Percentiles rank a stretch among this genome's conserved stretches.
Conservation (phyloP, 1,140 invertebrate genomes). For the Whitmania pigra region DNA sequence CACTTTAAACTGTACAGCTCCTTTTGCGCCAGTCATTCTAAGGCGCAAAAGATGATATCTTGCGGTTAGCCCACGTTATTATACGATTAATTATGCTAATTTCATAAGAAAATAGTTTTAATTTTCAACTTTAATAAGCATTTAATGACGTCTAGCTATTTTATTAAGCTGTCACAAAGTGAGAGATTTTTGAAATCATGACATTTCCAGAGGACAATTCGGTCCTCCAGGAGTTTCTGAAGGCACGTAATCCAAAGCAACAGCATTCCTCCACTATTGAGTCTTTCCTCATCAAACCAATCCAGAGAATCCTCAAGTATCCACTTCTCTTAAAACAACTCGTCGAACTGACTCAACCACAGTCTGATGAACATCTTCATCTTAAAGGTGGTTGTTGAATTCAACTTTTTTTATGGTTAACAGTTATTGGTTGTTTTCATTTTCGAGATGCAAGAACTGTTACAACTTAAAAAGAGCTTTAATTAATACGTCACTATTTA, state of each 20-base stretch:
- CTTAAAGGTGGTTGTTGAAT: slow-evolving; percentile 49
- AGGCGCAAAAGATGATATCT: slow-evolving; percentile 95
- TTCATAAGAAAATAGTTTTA: no score
- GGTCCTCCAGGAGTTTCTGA: slow-evolving; percentile 83
- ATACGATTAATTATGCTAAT: no score
- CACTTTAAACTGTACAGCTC: slow-evolving; percentile 98
- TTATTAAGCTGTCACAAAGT: no score
- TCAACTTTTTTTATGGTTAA: neutral
- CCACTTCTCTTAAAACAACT: slow-evolving; percentile 87
- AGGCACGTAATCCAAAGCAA: slow-evolving; percentile 79
- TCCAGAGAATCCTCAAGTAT: slow-evolving; percentile 95
- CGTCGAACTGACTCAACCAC: slow-evolving; percentile 76
- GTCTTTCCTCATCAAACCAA: slow-evolving; percentile 96
- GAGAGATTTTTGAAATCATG: no score
- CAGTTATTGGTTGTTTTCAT: no score
- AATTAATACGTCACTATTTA: no score
- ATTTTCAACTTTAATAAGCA: no score
- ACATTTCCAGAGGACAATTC: slow-evolving; percentile 67
- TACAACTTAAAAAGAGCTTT: no score
- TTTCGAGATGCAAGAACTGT: no score
- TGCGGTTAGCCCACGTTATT: slow-evolving; percentile 62
- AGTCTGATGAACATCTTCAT: slow-evolving; percentile 82
- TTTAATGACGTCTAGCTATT: no score
- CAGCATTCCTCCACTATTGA: slow-evolving; percentile 91
- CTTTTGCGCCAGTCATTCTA: slow-evolving; percentile 95